A percentile compares a stretch with the other conserved stretches of the same genome.
Evolutionary conservation across 2,888 invertebrate genomes (phyloP).

Genomic region (Napeogenes sylphis): DNA sequence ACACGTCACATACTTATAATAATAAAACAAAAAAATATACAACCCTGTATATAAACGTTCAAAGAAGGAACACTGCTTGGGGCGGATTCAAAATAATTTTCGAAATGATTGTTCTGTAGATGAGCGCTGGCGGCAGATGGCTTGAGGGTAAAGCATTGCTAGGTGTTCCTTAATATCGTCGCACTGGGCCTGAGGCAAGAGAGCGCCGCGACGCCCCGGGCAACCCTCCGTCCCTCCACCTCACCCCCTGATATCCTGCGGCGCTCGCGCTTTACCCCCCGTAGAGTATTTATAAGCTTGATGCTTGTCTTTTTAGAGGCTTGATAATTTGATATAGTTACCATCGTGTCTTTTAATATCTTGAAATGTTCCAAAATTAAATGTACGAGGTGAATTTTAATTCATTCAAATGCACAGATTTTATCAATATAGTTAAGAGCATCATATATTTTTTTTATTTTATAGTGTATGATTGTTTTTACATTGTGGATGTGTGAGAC

Average conservation of each 20-base stretch:
- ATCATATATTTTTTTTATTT: too few relatives aligned
- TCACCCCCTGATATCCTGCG: constrained; percentile 13
- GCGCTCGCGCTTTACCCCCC: constrained; percentile 29
- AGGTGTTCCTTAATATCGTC: constrained; percentile 30
- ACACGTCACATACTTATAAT: too few relatives aligned
- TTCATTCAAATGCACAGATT: too few relatives aligned
- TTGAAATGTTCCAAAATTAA: background rate
- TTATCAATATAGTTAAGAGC: too few relatives aligned
- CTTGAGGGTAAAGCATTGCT: constrained; percentile 44
- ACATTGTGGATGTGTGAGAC: too few relatives aligned
- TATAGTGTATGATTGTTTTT: too few relatives aligned
- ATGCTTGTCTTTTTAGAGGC: background rate
- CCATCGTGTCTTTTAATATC: background rate
- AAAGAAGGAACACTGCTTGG: constrained; percentile 34
- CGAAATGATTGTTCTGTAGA: constrained; percentile 70
- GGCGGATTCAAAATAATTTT: constrained; percentile 67
- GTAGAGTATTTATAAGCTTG: constrained; percentile 34
- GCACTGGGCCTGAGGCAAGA: constrained; percentile 10
- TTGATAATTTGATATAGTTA: background rate
- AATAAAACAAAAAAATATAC: background rate
- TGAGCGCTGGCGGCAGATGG: constrained; percentile 53
- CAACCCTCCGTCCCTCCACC: constrained; percentile 6
- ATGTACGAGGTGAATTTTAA: too few relatives aligned
- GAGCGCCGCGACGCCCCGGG: constrained; percentile 16
- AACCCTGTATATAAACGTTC: background rate